A percentile compares a stretch with the other conserved stretches of the same genome.
phyloP scores from a whole-genome alignment of 2,888 invertebrate genomes.

The Cheilosia pagana region DNA sequence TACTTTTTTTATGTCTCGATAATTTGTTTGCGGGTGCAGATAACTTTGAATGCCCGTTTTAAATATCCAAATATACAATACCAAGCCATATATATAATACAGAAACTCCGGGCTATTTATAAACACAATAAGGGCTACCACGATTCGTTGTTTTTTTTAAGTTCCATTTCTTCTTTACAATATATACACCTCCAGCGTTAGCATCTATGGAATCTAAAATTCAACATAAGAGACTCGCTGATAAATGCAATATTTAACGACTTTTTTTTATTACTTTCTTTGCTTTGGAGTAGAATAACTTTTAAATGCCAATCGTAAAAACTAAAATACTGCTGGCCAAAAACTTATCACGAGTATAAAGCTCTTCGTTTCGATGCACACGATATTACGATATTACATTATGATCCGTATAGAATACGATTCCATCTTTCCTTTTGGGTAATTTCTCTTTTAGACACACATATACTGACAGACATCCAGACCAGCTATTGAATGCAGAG shows the following conservation, averaged over 20 bases:
- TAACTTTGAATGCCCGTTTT: too few species aligned
- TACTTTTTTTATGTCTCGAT: too few species aligned
- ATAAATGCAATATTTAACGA: conserved; percentile 55
- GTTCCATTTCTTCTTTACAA: background rate
- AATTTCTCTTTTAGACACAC: conserved; percentile 18
- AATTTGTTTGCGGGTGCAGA: too few species aligned
- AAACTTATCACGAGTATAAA: conserved; percentile 59
- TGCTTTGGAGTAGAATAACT: conserved; percentile 45
- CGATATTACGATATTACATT: conserved; percentile 60
- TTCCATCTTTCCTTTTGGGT: conserved; percentile 47
- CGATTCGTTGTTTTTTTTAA: background rate
- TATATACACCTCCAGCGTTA: conserved; percentile 7
- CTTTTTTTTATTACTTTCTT: conserved; percentile 61
- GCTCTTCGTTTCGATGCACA: conserved; percentile 54
- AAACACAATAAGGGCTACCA: too few species aligned
- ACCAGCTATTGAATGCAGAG: conserved; percentile 30
- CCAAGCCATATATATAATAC: too few species aligned
- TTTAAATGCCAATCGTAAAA: conserved; percentile 66
- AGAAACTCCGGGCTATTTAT: too few species aligned
- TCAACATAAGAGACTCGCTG: conserved; percentile 40
- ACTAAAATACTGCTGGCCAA: conserved; percentile 57
- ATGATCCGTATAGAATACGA: conserved; percentile 55
- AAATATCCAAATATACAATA: too few species aligned
- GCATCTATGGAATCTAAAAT: conserved; percentile 38
- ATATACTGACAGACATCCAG: background rate